Evolutionary conservation across 2,113 vertebrate genomes (phyloP).

Genomic region (Syngnathoides biaculeatus): DNA sequence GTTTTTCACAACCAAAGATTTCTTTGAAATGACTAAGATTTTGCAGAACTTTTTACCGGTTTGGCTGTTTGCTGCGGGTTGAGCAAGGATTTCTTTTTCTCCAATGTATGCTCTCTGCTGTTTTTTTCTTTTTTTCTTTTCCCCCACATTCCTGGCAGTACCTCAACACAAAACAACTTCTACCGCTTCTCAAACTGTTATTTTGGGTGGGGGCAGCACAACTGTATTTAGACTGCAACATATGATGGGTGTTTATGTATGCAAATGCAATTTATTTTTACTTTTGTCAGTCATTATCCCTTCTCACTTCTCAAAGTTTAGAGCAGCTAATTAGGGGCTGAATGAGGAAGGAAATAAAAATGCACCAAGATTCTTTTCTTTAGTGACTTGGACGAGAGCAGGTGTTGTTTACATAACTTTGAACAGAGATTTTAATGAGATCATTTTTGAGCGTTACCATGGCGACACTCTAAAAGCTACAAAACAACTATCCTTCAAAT

Average conservation of each 20-base stretch:
- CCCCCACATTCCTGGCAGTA: conserved; percentile 1
- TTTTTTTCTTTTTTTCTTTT: conserved; percentile 1
- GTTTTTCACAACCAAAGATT: not conserved
- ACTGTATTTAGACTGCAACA: not conserved
- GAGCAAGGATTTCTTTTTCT: not conserved
- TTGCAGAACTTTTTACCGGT: not conserved
- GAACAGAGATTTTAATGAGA: conserved; percentile 26
- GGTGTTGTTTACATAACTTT: conserved; percentile 6
- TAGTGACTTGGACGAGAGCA: conserved; percentile 16
- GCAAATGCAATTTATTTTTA: conserved; percentile 9
- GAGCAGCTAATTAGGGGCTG: conserved; percentile 11
- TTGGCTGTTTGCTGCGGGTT: not conserved
- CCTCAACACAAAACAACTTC: conserved; percentile 16
- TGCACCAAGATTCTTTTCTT: not conserved
- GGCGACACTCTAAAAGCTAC: not conserved
- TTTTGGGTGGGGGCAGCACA: not conserved
- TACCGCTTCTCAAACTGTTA: not conserved
- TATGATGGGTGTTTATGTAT: conserved; percentile 18
- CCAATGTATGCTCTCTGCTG: not conserved
- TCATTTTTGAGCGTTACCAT: conserved; percentile 6
- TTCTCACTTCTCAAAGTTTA: conserved; percentile 6
- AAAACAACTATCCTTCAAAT: not conserved
- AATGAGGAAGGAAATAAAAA: conserved; percentile 11
- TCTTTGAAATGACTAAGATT: not conserved
- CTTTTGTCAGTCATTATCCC: conserved; percentile 18